phyloP scores from a whole-genome alignment of 2,797 vertebrate genomes.

The Sebastes taczanowskii region DNA sequence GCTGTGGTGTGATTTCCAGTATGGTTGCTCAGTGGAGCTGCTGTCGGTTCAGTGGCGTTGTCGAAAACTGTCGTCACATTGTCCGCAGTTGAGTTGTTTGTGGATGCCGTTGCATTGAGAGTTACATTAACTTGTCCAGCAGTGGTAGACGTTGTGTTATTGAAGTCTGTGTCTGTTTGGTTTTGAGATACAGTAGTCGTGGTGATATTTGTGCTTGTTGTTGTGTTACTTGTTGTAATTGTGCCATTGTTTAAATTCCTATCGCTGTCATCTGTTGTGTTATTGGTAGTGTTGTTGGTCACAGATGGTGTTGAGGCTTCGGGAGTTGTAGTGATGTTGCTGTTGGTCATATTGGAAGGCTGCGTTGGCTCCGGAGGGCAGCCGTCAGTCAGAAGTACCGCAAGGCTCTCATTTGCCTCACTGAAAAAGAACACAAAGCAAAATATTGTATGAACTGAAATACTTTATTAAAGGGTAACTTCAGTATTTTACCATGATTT shows the following conservation, averaged over 20 bases:
- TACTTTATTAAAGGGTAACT: not conserved
- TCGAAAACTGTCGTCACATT: not conserved
- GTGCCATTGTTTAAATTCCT: not conserved
- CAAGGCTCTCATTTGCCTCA: constrained; percentile 42
- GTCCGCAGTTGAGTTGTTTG: not conserved
- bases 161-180: no score
- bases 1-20: constrained; percentile 15
- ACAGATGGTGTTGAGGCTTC: not conserved
- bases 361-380: constrained; percentile 25
- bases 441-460: not conserved
- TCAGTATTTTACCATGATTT: not conserved
- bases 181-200: no score
- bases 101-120: not conserved
- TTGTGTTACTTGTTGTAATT: not conserved
- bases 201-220: not conserved
- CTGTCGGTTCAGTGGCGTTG: constrained; percentile 15
- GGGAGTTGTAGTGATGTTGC: not conserved
- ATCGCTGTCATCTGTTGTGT: not conserved
- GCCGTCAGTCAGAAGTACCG: constrained; percentile 64
- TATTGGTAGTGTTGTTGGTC: not conserved
- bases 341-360: not conserved
- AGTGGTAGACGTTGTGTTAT: no score
- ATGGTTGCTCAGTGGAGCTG: constrained; percentile 1
- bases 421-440: constrained; percentile 37
- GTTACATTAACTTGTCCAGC: no score